phyloP scores from a whole-genome alignment of 2,888 invertebrate genomes.

The Noctuana brunneofusca region DNA sequence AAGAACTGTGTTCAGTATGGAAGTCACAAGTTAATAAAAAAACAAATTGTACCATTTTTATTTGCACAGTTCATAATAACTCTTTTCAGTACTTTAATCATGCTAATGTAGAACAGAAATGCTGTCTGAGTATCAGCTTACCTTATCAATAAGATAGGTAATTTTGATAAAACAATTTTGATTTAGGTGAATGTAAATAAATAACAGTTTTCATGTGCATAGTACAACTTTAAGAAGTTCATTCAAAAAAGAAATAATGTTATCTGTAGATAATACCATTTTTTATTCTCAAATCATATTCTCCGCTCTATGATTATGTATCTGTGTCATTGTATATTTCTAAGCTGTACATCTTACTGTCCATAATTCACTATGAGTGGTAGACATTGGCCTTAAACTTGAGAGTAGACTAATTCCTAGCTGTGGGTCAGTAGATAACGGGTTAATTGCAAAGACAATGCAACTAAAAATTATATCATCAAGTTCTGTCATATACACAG shows the following conservation, averaged over 20 bases:
- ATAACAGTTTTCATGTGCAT: constrained; percentile 8
- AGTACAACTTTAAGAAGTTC: background rate
- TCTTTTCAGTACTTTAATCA: constrained; percentile 10
- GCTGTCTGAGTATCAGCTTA: background rate
- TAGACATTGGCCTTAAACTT: background rate
- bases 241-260: background rate
- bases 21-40: background rate
- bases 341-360: too few relatives aligned
- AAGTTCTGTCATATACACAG: too few relatives aligned
- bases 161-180: constrained; percentile 12
- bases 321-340: too few relatives aligned
- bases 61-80: background rate
- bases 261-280: too few relatives aligned
- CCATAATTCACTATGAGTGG: too few relatives aligned
- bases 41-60: background rate
- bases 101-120: constrained; percentile 2
- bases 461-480: too few relatives aligned
- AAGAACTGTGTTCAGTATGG: too few relatives aligned
- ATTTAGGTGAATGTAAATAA: constrained; percentile 15
- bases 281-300: too few relatives aligned
- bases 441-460: background rate
- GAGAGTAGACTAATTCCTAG: background rate
- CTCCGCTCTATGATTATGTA: too few relatives aligned
- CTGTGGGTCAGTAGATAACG: background rate
- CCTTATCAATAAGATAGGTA: constrained; percentile 15